Evolutionary conservation across 1,140 invertebrate genomes (phyloP), one percentile per base, ranked within the genome.

Genomic region (Eulimnadia texana): DNA sequence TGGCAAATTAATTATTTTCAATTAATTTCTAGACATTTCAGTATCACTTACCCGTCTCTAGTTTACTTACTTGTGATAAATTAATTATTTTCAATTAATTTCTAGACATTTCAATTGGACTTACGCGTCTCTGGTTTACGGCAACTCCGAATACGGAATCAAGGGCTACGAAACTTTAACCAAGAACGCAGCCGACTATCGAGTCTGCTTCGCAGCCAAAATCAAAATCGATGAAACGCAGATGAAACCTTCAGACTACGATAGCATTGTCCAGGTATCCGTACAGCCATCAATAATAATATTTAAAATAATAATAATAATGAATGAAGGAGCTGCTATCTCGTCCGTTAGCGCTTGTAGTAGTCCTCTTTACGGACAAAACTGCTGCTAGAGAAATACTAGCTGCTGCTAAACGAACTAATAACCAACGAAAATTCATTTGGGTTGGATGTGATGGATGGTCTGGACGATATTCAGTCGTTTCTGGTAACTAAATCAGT

Each of bases 91-190:
- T 42, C 33, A 42, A 42, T 62, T 52, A 29, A 47, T 62, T 57
- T 63, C 1, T 65, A 81, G 79, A 60, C 64, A 69, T 42, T 80
- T 79, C 67, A 69, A 72, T 6, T 80, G 78, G 78, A 74, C 75
- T 1, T 79, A 80, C 67, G 79, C 78, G 13, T 78, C 77, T 2
- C 70, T 80, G 0, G 78, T 84, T 6, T 82, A 83, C 68, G 75
- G 78, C 2, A 76, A 81, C 64, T 77, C 76, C 3, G 76, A 80
- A 55, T 80, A 80, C 65, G 74, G 50, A 10, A 29, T 61, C 50
- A 61, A 64, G 22, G 80, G 79, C 1, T 79, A 76, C 61, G 76
- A 80, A 63, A 76, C 74, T n/a, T 66, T 82, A 27, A 64, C 67
- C 9, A 69, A 71, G 2, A 64, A 78, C 23, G 76, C 78, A 1